phyloP scores from a whole-genome alignment of 2,113 vertebrate species.

The Hippotragus niger region DNA sequence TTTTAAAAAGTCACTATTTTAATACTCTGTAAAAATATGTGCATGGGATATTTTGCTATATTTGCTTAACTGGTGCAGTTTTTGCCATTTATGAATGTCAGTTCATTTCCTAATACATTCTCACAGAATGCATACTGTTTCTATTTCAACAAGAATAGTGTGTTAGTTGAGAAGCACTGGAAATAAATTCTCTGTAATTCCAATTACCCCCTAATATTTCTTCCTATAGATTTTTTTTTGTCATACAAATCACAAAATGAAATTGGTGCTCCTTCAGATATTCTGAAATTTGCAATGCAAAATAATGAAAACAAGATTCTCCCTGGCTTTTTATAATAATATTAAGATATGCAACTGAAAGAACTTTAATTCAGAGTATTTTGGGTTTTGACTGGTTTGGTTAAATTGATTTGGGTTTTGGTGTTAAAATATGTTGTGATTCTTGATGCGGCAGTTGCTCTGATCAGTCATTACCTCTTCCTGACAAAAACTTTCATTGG shows the following conservation, averaged over 20 bases:
- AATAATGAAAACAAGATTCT: not conserved
- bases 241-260: conserved; percentile 38
- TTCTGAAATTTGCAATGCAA: conserved; percentile 24
- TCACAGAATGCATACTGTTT: not conserved
- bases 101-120: conserved; percentile 52
- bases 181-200: conserved; percentile 43
- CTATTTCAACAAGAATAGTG: conserved; percentile 41
- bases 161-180: conserved; percentile 43
- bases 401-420: not conserved
- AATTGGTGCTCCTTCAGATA: conserved; percentile 47
- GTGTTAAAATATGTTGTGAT: conserved; percentile 14
- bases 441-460: not conserved
- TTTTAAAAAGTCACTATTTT: conserved; percentile 49
- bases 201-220: not conserved
- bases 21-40: conserved; percentile 65
- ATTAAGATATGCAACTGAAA: not conserved
- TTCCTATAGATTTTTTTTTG: conserved; percentile 51
- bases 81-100: conserved; percentile 57
- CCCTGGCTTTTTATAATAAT: not conserved
- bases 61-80: conserved; percentile 43
- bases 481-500: not conserved
- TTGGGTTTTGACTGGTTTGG: not conserved
- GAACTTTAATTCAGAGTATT: not conserved
- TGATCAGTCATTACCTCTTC: not conserved
- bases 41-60: conserved; percentile 65